These are phyloP conservation scores for Zosterops pallidus DNA, from an alignment of 2,113 vertebrate species.

Conservation along the genomic window DNA sequence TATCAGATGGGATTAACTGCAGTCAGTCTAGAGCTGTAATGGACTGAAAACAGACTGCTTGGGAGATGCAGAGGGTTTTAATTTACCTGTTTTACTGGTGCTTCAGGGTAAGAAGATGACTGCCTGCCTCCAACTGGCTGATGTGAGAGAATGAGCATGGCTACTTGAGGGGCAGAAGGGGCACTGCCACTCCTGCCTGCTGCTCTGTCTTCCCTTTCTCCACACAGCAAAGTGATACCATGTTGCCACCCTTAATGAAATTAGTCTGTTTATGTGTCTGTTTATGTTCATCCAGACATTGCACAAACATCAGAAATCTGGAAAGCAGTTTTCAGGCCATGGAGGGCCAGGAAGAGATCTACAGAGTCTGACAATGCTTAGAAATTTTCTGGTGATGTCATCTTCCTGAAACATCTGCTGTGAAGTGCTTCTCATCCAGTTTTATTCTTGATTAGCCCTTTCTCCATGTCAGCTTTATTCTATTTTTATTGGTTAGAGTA, in stretches of 20 bases:
- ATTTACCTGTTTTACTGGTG: background rate
- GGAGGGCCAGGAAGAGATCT: background rate
- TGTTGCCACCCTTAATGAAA: background rate
- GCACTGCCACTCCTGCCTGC: background rate
- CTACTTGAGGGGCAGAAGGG: background rate
- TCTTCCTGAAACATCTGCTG: background rate
- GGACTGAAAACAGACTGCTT: background rate
- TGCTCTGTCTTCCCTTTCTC: background rate
- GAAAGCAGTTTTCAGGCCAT: background rate
- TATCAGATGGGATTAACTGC: background rate
- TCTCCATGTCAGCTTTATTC: background rate
- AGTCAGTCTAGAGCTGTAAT: background rate
- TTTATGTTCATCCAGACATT: background rate
- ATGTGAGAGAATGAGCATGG: background rate
- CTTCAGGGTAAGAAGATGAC: background rate
- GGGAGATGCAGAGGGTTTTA: background rate
- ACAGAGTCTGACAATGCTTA: background rate
- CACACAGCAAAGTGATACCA: background rate
- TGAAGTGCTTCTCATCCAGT: background rate
- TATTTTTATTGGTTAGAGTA: background rate
- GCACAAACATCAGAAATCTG: background rate
- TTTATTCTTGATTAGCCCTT: background rate
- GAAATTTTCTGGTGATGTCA: background rate
- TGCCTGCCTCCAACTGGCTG: background rate
- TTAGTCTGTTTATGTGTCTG: background rate